These are phyloP conservation scores for Psittacula cyanocephala DNA, from an alignment of 2,113 vertebrate species.

Conservation along the genomic window DNA sequence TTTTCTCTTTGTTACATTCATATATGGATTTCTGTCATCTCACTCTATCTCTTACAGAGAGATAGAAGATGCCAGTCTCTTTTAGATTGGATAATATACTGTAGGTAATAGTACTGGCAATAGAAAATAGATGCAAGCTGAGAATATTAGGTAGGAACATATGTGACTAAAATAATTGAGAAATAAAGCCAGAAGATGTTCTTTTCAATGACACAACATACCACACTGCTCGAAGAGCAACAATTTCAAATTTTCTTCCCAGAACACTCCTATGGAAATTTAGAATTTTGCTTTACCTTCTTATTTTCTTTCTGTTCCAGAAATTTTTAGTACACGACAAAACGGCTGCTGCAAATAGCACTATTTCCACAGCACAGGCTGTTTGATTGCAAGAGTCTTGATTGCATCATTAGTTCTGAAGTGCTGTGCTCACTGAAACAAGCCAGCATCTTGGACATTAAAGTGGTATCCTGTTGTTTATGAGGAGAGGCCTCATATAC, in stretches of 20 bases:
- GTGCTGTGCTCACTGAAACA: constrained; percentile 90
- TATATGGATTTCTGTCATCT: constrained; percentile 37
- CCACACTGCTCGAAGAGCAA: constrained; percentile 35
- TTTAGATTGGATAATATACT: constrained; percentile 67
- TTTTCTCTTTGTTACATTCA: constrained; percentile 61
- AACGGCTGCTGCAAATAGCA: constrained; percentile 79
- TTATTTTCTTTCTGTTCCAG: constrained; percentile 79
- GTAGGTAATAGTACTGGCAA: constrained; percentile 66
- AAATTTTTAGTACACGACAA: constrained; percentile 76
- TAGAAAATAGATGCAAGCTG: constrained; percentile 72
- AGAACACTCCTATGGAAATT: constrained; percentile 53
- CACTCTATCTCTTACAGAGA: constrained; percentile 12
- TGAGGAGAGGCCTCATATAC: constrained; percentile 83
- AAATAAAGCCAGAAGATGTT: constrained; percentile 70
- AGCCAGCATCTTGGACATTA: constrained; percentile 88
- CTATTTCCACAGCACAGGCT: constrained; percentile 82
- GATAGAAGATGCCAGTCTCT: constrained; percentile 62
- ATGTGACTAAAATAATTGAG: constrained; percentile 76
- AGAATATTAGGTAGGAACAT: constrained; percentile 72
- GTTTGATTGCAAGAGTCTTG: constrained; percentile 88
- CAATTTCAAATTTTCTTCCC: constrained; percentile 51
- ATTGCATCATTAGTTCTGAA: constrained; percentile 91
- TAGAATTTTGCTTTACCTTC: constrained; percentile 73
- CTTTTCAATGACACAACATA: constrained; percentile 40
- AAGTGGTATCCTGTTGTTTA: constrained; percentile 88